Conservation (phyloP, 2,113 vertebrate species). For the Macquaria ambigua region DNA sequence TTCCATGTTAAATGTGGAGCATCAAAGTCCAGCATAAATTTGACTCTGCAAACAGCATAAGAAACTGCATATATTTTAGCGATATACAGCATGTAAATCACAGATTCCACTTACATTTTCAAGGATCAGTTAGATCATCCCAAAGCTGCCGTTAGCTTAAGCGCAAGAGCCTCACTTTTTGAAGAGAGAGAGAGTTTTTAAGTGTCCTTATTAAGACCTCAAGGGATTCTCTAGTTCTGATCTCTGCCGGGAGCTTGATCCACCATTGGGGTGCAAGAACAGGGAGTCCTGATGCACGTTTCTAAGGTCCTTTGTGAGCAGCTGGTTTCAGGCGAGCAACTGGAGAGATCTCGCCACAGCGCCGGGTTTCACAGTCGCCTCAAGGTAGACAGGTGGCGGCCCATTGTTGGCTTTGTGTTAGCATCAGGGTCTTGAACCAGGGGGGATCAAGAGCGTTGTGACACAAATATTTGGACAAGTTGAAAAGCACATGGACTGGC, state of each 20-base stretch:
- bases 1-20: conserved; percentile 2
- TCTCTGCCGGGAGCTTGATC: background rate
- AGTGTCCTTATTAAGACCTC: background rate
- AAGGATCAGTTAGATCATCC: background rate
- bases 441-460: background rate
- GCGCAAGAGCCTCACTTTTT: background rate
- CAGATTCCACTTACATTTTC: background rate
- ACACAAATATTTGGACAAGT: conserved; percentile 54
- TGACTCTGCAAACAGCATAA: conserved; percentile 36
- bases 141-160: background rate
- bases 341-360: conserved; percentile 18
- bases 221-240: background rate
- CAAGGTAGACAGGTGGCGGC: conserved; percentile 56
- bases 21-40: conserved; percentile 38
- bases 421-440: background rate
- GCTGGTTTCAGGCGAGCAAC: conserved; percentile 34
- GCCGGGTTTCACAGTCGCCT: conserved; percentile 4
- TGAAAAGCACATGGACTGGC: background rate
- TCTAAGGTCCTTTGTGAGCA: conserved; percentile 34
- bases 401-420: conserved; percentile 26
- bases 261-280: background rate
- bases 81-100: background rate
- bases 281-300: background rate
- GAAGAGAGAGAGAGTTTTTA: background rate
- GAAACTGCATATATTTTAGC: conserved; percentile 6